Evolutionary conservation across 2,888 invertebrate genomes (phyloP), one percentile per base, ranked within the genome.

Genomic region (Mylabris sibirica): DNA sequence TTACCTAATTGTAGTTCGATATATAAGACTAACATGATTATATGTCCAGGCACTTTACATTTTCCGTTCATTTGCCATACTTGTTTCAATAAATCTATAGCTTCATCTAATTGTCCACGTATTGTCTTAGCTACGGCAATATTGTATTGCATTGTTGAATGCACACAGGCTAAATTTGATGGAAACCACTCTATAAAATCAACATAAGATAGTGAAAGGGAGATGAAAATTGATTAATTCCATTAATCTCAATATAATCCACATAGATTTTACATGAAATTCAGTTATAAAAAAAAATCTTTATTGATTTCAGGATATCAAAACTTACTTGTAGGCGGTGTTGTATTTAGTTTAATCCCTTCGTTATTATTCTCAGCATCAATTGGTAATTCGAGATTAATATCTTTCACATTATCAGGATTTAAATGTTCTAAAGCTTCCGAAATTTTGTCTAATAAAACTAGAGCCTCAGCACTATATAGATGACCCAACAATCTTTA

Each of bases 401-500:
- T 81, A 75, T 90, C 87, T 66, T 86, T 86, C 34, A 94, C 89
- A 83, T 90, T 90, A 63, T 92, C 91, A 1, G 92, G 93, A 78
- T 95, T 93, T 63, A 98, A 86, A 84, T 95, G 92, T 67, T 93
- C 91, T 12, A 95, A 88, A 1, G 97, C 97, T 83, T 97, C 96
- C 0, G 90, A 87, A 74, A 95, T 90, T 84, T 91, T 90, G 81
- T 97, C 94, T 81, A 95, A 86, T 77, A 93, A 89, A 64, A 97
- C 91, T 12, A 95, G 86, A 30, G 96, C 93, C 85, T 98, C 97
- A 0, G 96, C 96, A 63, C 94, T 92, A 84, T 98, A 98, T 77
- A 97, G 89, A 83, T 95, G 94, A 0, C 92, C 96, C 78, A 97
- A 87, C 76, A 95, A 89, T 83, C 93, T 93, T 74, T 22, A 78